Conservation (phyloP, 1,140 invertebrate genomes). For the Brachionus koreanus region DNA sequence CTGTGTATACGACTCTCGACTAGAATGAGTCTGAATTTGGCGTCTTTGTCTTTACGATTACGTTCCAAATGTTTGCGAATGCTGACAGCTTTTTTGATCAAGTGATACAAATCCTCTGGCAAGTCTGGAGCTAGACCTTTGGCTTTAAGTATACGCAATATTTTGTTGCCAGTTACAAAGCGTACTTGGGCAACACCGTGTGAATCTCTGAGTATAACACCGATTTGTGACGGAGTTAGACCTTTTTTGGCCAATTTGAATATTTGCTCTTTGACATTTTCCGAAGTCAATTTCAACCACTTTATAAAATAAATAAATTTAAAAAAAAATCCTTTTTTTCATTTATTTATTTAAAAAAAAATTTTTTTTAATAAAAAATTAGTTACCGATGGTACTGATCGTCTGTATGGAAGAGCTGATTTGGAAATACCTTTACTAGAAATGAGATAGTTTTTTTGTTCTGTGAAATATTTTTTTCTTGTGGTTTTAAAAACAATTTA, state of each 20-base stretch:
- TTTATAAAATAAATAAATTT: no score
- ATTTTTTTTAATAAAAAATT: no score
- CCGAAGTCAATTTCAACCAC: conserved; percentile 91
- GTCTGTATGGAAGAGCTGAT: conserved; percentile 91
- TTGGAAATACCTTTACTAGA: conserved; percentile 98
- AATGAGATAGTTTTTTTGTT: not conserved
- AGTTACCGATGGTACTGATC: conserved; percentile 90
- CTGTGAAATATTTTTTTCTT: not conserved
- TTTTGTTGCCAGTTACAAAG: conserved; percentile 96
- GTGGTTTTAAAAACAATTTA: not conserved
- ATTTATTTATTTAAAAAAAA: no score
- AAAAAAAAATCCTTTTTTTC: no score
- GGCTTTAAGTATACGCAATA: conserved; percentile 92
- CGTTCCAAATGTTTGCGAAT: conserved; percentile 98
- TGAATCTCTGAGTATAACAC: conserved; percentile 96
- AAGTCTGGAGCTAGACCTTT: conserved; percentile 91
- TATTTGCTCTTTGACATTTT: conserved; percentile 97
- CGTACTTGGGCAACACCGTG: conserved; percentile 95
- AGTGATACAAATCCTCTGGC: conserved; percentile 94
- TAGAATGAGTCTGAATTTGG: conserved; percentile 96
- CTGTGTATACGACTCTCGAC: conserved; percentile 97
- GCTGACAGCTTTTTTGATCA: conserved; percentile 98
- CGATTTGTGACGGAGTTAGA: conserved; percentile 96
- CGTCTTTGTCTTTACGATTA: conserved; percentile 88
- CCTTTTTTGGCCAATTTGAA: conserved; percentile 97